phyloP scores from a whole-genome alignment of 1,140 invertebrate species.

The Nomia melanderi region DNA sequence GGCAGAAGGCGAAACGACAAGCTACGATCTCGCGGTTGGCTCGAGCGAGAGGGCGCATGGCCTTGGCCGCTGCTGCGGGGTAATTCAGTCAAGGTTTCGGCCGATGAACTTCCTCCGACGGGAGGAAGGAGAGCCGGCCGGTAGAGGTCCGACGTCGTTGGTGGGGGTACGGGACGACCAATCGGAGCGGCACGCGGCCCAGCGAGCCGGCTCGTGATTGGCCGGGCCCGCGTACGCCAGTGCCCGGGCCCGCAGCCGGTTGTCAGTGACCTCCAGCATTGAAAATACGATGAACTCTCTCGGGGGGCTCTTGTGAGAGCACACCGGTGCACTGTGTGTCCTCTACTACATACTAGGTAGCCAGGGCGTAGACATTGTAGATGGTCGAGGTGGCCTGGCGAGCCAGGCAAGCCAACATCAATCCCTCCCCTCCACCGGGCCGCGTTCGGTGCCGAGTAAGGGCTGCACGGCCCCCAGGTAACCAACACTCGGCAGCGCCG shows the following conservation, averaged over 20 bases:
- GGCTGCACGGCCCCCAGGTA: constrained; percentile 78
- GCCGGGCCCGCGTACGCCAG: constrained; percentile 56
- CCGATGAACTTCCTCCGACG: constrained; percentile 82
- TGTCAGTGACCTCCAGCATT: constrained; percentile 85
- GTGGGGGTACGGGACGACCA: constrained; percentile 73
- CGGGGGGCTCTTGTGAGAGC: constrained; percentile 70
- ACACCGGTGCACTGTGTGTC: constrained; percentile 58
- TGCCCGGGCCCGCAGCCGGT: constrained; percentile 69
- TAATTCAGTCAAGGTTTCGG: constrained; percentile 88
- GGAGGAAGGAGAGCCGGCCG: constrained; percentile 66
- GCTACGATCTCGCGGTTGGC: constrained; percentile 60
- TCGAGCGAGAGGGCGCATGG: constrained; percentile 76
- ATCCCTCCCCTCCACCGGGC: constrained; percentile 73
- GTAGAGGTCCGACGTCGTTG: constrained; percentile 51
- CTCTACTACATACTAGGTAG: constrained; percentile 71
- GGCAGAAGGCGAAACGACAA: constrained; percentile 47
- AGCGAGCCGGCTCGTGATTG: constrained; percentile 60
- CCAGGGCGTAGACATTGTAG: constrained; percentile 77
- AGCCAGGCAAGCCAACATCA: constrained; percentile 61
- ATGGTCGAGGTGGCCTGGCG: constrained; percentile 59
- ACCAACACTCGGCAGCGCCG: constrained; percentile 75
- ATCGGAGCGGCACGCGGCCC: constrained; percentile 62
- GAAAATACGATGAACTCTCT: constrained; percentile 83
- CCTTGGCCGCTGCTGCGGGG: constrained; percentile 84
- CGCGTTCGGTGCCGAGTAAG: constrained; percentile 69